A percentile compares a stretch with the other conserved stretches of the same genome.
Conservation (phyloP, 2,113 vertebrate species). For the Climacteris rufus region DNA sequence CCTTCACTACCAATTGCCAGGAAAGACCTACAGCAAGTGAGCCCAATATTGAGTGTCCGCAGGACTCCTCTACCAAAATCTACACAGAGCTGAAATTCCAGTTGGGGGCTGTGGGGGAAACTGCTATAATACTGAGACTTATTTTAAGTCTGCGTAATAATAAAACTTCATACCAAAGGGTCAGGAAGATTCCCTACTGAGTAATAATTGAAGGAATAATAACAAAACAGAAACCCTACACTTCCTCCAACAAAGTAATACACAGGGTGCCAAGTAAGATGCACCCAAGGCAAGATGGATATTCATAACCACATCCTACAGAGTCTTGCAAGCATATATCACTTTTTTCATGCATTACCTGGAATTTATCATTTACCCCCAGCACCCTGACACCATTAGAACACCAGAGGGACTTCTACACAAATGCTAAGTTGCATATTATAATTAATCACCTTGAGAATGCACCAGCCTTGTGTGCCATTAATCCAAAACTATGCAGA, state of each 20-base stretch:
- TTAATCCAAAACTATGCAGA: neutral
- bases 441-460: neutral
- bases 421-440: neutral
- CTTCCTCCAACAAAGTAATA: neutral
- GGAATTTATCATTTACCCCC: neutral
- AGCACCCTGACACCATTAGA: accelerated
- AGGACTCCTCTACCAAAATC: neutral
- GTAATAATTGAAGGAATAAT: neutral
- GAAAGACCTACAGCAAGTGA: neutral
- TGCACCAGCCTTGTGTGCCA: neutral
- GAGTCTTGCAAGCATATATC: neutral
- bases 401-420: neutral
- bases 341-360: neutral
- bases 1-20: neutral
- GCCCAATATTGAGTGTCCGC: accelerated
- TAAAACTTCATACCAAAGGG: neutral
- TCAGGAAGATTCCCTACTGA: neutral
- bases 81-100: neutral
- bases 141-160: neutral
- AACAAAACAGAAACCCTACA: neutral
- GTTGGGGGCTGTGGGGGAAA: neutral
- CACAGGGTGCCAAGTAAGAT: neutral
- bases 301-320: neutral
- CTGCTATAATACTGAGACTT: neutral
- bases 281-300: neutral